phyloP scores from a whole-genome alignment of 2,888 invertebrate genomes.

The Herminia tarsipennalis region DNA sequence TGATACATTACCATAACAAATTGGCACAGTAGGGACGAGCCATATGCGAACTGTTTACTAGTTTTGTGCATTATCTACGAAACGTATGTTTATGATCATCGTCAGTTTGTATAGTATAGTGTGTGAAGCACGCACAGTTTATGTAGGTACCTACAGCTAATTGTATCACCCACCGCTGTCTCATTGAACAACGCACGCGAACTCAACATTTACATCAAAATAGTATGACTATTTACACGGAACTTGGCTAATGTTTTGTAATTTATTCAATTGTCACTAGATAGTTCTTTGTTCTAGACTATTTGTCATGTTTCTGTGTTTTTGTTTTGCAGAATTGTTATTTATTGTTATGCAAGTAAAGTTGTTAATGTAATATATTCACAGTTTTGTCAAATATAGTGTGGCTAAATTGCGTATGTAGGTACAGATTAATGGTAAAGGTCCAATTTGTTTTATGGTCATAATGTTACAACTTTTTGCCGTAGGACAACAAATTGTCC shows the following conservation, averaged over 20 bases:
- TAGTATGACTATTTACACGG: slow-evolving; percentile 50
- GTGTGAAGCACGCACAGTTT: slow-evolving; percentile 53
- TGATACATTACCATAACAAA: too few relatives aligned
- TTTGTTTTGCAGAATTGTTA: not conserved
- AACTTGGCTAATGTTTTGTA: slow-evolving; percentile 40
- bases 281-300: slow-evolving; percentile 18
- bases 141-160: slow-evolving; percentile 52
- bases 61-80: slow-evolving; percentile 30
- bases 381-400: too few relatives aligned
- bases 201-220: slow-evolving; percentile 56
- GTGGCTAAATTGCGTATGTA: too few relatives aligned
- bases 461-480: too few relatives aligned
- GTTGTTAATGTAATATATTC: too few relatives aligned
- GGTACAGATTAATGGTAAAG: too few relatives aligned
- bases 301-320: not conserved
- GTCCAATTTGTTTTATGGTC: too few relatives aligned
- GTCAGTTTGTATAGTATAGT: slow-evolving; percentile 39
- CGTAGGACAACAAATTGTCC: too few relatives aligned
- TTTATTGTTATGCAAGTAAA: not conserved
- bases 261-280: slow-evolving; percentile 38
- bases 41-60: slow-evolving; percentile 37
- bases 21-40: slow-evolving; percentile 2
- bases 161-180: slow-evolving; percentile 30
- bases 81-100: slow-evolving; percentile 23
- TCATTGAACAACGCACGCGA: slow-evolving; percentile 52